Evolutionary conservation across 2,797 vertebrate species (phyloP).

Genomic region (Tachyglossus aculeatus): DNA sequence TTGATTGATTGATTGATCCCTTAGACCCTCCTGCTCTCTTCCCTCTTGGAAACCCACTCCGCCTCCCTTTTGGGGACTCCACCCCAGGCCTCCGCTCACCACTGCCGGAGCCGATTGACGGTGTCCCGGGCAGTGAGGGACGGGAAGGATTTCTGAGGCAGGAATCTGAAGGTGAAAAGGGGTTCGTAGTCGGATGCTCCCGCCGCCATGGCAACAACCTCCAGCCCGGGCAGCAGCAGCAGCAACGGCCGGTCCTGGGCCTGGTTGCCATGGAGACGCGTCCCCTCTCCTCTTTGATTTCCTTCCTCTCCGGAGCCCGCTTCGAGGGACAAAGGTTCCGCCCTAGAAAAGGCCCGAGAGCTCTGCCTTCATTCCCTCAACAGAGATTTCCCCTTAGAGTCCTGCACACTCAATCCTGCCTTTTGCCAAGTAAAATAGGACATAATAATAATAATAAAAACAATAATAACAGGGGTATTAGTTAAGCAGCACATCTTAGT

Average conservation of each 20-base stretch:
- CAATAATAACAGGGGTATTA: no score
- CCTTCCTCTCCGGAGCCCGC: not conserved
- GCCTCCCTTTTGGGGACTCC: not conserved
- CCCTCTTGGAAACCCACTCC: no score
- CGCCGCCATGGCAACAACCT: conserved; percentile 45
- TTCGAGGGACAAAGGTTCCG: not conserved
- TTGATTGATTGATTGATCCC: no score
- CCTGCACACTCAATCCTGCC: no score
- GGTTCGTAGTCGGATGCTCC: not conserved
- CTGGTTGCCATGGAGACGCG: conserved; percentile 62
- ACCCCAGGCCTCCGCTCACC: conserved; percentile 58
- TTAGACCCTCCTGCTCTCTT: no score
- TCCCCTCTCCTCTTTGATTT: fast-evolving
- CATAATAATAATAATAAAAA: no score
- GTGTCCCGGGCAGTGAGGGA: conserved; percentile 55
- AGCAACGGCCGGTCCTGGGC: no score
- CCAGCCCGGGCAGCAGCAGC: fast-evolving
- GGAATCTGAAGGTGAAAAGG: conserved; percentile 58
- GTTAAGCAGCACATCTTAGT: no score
- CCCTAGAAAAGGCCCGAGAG: fast-evolving
- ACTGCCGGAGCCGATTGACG: conserved; percentile 69
- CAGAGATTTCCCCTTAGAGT: not conserved
- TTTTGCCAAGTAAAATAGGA: no score
- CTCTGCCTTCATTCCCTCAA: not conserved
- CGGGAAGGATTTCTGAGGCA: conserved; percentile 67